phyloP scores from a whole-genome alignment of 23 tunicate genomes.

The Ascidia mentula region DNA sequence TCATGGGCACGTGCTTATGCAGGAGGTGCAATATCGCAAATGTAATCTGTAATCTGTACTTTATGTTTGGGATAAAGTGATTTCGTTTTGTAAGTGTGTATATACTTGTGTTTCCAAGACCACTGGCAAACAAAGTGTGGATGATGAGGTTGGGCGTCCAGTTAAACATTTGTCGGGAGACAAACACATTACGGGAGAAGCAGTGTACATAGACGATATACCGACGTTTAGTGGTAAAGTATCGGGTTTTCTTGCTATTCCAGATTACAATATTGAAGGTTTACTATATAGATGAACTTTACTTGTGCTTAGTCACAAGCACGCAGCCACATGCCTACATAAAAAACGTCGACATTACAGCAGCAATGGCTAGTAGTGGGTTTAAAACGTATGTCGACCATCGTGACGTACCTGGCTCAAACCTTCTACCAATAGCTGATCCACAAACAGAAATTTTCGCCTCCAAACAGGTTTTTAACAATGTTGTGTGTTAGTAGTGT shows the following conservation, averaged over 20 bases:
- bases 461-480: constrained; percentile 47
- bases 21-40: too few relatives aligned
- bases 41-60: too few relatives aligned
- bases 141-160: constrained; percentile 75
- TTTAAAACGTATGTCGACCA: constrained; percentile 60
- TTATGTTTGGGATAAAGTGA: too few relatives aligned
- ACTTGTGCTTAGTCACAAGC: constrained; percentile 62
- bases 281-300: constrained; percentile 72
- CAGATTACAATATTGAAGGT: too few relatives aligned
- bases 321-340: constrained; percentile 77
- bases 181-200: constrained; percentile 93
- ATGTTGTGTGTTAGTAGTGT: neutral
- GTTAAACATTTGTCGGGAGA: constrained; percentile 53
- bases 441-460: constrained; percentile 44
- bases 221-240: constrained; percentile 51
- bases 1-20: too few relatives aligned
- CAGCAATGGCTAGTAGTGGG: constrained; percentile 46
- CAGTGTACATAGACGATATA: constrained; percentile 87
- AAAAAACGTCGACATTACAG: constrained; percentile 40
- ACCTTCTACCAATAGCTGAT: constrained; percentile 5
- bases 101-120: neutral
- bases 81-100: too few relatives aligned
- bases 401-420: constrained; percentile 55
- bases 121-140: constrained; percentile 32
- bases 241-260: too few relatives aligned